A percentile compares a stretch with the other conserved stretches of the same genome.
These are phyloP conservation scores for Chelonus insularis DNA, from an alignment of 1,140 invertebrate species.

Conservation along the genomic window DNA sequence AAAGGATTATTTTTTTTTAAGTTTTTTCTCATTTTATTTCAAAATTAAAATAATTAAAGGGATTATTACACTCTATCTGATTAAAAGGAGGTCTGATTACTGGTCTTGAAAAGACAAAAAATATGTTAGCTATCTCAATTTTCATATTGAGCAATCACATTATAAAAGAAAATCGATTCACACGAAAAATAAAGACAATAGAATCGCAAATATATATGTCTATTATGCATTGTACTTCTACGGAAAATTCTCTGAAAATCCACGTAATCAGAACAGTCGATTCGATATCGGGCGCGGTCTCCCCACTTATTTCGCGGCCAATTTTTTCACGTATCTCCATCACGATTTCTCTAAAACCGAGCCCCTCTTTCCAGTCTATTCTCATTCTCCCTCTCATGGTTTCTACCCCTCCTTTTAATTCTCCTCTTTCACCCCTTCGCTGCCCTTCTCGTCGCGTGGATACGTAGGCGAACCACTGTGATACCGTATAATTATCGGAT, in stretches of 20 bases:
- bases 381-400: not conserved
- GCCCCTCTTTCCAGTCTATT: slow-evolving; percentile 19
- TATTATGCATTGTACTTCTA: no score
- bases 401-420: not conserved
- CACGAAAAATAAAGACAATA: not conserved
- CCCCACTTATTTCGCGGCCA: slow-evolving; percentile 3
- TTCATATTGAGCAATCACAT: no score
- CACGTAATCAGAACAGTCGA: slow-evolving; percentile 58
- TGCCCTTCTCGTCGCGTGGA: slow-evolving; percentile 46
- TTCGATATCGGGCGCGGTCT: slow-evolving; percentile 36
- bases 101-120: no score
- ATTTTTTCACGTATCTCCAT: slow-evolving; percentile 25
- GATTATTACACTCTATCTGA: no score
- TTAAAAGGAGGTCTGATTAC: no score
- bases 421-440: slow-evolving; percentile 16
- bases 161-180: no score
- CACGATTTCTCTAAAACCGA: slow-evolving; percentile 31
- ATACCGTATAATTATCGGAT: slow-evolving; percentile 60
- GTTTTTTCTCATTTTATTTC: no score
- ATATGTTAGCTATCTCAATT: no score
- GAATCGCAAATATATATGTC: not conserved
- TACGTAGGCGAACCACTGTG: slow-evolving; percentile 51
- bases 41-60: no score
- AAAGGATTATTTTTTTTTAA: no score
- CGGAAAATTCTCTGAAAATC: slow-evolving; percentile 33